Percentiles rank a stretch among this genome's conserved stretches.
Conservation (phyloP, 2,888 invertebrate species). For the Strigamia transsilvanica region DNA sequence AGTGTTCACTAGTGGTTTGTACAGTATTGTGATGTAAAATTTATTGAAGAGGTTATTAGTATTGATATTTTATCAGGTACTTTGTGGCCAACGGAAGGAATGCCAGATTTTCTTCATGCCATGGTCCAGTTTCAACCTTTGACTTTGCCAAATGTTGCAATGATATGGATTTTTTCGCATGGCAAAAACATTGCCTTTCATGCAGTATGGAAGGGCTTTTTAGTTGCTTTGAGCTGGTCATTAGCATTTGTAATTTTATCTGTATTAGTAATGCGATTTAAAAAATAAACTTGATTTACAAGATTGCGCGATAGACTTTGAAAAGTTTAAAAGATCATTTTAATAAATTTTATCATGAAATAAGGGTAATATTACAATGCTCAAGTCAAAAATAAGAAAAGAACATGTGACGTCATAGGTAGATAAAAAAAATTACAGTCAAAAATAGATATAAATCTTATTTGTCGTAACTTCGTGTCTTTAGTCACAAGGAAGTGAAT, state of each 20-base stretch:
- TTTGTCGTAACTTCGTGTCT: no score
- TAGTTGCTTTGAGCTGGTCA: not conserved
- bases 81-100: not conserved
- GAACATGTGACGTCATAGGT: no score
- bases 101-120: not conserved
- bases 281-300: not conserved
- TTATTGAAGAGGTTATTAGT: not conserved
- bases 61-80: not conserved
- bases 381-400: no score
- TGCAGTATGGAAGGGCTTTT: not conserved
- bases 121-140: not conserved
- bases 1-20: not conserved
- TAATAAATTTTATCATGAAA: no score
- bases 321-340: no score
- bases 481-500: no score
- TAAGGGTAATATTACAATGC: no score
- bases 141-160: not conserved
- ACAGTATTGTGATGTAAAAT: no score
- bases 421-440: no score
- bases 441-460: no score
- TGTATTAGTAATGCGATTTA: not conserved
- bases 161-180: not conserved
- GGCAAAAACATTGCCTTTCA: not conserved
- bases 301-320: no score
- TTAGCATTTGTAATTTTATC: not conserved